Conservation (phyloP, 1,140 invertebrate genomes). For the Halictus rubicundus region DNA sequence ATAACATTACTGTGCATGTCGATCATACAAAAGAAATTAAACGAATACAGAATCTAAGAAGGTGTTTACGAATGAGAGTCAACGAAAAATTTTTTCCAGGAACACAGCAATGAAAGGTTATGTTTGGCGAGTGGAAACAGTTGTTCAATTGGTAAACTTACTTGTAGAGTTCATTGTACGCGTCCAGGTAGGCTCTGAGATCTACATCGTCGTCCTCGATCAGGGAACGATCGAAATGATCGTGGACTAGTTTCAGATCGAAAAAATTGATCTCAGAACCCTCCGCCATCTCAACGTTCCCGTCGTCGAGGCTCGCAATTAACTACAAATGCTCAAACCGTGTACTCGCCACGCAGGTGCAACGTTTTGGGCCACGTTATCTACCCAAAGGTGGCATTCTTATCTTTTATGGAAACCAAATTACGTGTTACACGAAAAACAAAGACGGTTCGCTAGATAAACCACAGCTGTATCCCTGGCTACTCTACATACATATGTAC, state of each 20-base stretch:
- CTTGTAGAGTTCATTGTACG: slow-evolving; percentile 81
- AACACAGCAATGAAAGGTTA: slow-evolving; percentile 27
- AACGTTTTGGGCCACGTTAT: slow-evolving; percentile 22
- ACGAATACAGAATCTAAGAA: too few species aligned
- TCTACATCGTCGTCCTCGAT: slow-evolving; percentile 79
- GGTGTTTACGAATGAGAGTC: too few species aligned
- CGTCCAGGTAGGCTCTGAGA: slow-evolving; percentile 78
- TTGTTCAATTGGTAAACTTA: slow-evolving; percentile 62
- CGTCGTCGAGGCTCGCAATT: not conserved
- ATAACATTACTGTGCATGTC: not conserved
- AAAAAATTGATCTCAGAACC: slow-evolving; percentile 71
- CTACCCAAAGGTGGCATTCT: not conserved
- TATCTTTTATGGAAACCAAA: not conserved
- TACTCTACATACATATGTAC: too few species aligned
- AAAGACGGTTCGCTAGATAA: too few species aligned
- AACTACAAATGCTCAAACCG: not conserved
- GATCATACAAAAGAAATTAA: too few species aligned
- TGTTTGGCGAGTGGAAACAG: not conserved
- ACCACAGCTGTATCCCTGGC: too few species aligned
- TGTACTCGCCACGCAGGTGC: slow-evolving; percentile 25
- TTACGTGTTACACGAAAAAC: not conserved
- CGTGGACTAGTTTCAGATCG: slow-evolving; percentile 75
- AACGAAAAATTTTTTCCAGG: not conserved
- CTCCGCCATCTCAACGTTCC: slow-evolving; percentile 73
- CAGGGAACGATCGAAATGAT: slow-evolving; percentile 77